These are phyloP conservation scores for Mesocentrotus franciscanus DNA, from an alignment of 53 echinoderm and acorn worm genomes.

Conservation along the genomic window DNA sequence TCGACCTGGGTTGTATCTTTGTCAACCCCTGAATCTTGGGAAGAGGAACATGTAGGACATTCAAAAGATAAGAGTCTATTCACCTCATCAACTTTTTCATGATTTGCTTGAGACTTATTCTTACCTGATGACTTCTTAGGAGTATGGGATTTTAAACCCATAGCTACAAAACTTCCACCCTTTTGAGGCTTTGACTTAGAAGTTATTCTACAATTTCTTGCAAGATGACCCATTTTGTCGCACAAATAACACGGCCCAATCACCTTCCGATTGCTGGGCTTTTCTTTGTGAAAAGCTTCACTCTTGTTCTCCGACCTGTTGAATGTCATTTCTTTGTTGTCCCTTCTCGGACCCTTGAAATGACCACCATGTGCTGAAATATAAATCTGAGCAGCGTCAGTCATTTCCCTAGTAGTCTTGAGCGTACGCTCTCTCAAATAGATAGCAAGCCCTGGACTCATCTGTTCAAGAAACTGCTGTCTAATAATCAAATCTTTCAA, in stretches of 20 bases:
- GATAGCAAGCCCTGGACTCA: background rate
- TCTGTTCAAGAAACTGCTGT: constrained; percentile 36
- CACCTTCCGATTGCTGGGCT: background rate
- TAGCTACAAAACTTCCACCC: constrained; percentile 34
- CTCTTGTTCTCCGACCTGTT: background rate
- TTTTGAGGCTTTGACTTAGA: constrained; percentile 22
- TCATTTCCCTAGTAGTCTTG: constrained; percentile 20
- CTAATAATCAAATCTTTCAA: constrained; percentile 50
- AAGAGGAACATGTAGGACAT: constrained; percentile 12
- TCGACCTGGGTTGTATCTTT: background rate
- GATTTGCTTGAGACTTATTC: background rate
- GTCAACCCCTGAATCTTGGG: background rate
- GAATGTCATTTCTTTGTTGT: background rate
- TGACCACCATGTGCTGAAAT: constrained; percentile 20
- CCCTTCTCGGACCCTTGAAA: constrained; percentile 44
- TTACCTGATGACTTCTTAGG: background rate
- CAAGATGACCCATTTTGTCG: constrained; percentile 55
- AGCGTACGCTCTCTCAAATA: constrained; percentile 57
- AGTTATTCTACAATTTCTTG: constrained; percentile 48
- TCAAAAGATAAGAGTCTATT: background rate
- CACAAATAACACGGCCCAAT: constrained; percentile 55
- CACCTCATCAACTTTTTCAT: background rate
- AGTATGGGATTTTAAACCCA: background rate
- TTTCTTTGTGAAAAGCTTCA: constrained; percentile 6
- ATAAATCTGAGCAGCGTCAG: constrained; percentile 39